Evolutionary conservation across 2,888 invertebrate species (phyloP).

Genomic region (Leucoma salicis): DNA sequence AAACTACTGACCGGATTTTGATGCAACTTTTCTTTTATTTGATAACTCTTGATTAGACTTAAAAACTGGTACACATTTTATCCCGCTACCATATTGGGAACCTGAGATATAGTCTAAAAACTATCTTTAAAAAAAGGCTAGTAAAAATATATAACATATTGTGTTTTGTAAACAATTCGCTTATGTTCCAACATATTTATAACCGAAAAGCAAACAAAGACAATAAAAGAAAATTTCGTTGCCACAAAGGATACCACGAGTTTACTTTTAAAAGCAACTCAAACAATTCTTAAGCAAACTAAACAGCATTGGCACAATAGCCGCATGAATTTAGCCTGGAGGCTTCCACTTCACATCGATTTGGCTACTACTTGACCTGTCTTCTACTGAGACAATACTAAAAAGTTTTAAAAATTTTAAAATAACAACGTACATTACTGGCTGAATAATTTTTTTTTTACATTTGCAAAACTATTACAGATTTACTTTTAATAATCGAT

Average conservation of each 20-base stretch:
- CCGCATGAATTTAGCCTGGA: constrained; percentile 43
- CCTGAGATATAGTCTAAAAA: no score
- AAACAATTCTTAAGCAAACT: constrained; percentile 48
- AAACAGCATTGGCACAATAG: constrained; percentile 46
- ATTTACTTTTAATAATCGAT: no score
- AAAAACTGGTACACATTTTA: no score
- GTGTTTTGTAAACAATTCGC: background rate
- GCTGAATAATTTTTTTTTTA: no score
- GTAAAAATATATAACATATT: no score
- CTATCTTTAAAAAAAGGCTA: no score
- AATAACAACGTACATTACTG: constrained; percentile 24
- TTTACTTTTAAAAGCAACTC: constrained; percentile 50
- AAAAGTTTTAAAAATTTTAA: background rate
- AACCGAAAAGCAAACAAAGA: constrained; percentile 24
- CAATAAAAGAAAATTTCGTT: constrained; percentile 35
- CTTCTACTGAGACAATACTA: constrained; percentile 20
- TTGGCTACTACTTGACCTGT: constrained; percentile 53
- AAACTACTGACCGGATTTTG: no score
- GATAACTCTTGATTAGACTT: no score
- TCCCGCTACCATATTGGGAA: no score
- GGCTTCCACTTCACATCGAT: constrained; percentile 54
- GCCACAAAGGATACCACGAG: constrained; percentile 39
- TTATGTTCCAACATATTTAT: constrained; percentile 4
- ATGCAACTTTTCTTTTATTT: no score
- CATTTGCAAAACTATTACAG: no score